A percentile compares a stretch with the other conserved stretches of the same genome.
Evolutionary conservation across 2,888 invertebrate species (phyloP).

Genomic region (Diabrotica balteata): DNA sequence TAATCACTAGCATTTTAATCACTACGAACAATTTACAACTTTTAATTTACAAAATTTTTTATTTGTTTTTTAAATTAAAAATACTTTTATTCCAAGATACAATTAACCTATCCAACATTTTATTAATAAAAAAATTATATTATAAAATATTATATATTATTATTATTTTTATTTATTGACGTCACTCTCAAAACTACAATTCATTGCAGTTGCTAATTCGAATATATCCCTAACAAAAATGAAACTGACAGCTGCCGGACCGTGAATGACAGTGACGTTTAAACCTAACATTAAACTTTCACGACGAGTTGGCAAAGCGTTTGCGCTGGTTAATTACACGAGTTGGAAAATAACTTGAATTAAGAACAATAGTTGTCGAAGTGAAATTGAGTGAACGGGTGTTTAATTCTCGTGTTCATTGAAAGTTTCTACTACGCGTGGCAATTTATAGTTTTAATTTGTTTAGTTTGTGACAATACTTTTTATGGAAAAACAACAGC

Average conservation of each 20-base stretch:
- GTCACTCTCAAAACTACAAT: no score
- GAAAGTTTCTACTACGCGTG: slow-evolving; percentile 20
- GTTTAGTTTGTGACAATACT: slow-evolving; percentile 6
- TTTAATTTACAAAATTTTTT: no score
- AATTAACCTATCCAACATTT: no score
- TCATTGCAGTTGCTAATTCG: no score
- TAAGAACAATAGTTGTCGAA: slow-evolving; percentile 7
- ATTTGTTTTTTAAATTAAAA: no score
- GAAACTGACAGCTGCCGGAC: not conserved
- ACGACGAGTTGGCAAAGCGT: slow-evolving; percentile 18
- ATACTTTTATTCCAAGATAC: no score
- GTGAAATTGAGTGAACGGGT: slow-evolving; percentile 12
- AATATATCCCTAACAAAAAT: no score
- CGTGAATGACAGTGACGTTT: not conserved
- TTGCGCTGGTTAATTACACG: slow-evolving; percentile 12
- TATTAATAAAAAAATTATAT: no score
- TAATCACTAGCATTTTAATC: no score
- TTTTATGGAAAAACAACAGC: slow-evolving; percentile 8
- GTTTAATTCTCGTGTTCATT: slow-evolving; percentile 6
- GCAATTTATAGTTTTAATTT: slow-evolving; percentile 15
- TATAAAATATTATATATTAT: no score
- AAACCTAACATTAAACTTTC: slow-evolving; percentile 8
- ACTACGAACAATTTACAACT: no score
- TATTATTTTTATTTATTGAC: no score
- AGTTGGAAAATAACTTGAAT: slow-evolving; percentile 8